Conservation (phyloP, 2,797 vertebrate genomes). For the Zalophus californianus region DNA sequence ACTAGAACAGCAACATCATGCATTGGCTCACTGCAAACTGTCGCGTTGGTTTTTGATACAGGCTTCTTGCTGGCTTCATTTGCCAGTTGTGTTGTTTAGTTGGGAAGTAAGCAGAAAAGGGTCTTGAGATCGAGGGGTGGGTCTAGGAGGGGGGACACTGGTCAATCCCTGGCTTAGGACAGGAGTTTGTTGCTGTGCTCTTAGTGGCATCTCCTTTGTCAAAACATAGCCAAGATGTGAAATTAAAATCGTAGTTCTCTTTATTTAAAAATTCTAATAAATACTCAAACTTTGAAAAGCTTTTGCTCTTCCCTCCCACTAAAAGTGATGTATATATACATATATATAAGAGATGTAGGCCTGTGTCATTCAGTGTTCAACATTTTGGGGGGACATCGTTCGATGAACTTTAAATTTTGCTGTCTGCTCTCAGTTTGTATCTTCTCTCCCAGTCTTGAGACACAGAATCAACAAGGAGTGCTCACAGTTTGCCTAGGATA, state of each 20-base stretch:
- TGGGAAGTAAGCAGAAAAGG: slow-evolving; percentile 80
- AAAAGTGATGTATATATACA: slow-evolving; percentile 59
- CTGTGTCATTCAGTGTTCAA: slow-evolving; percentile 51
- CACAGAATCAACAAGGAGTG: slow-evolving; percentile 71
- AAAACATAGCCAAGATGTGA: slow-evolving; percentile 88
- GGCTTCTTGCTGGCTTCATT: slow-evolving; percentile 85
- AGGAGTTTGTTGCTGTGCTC: slow-evolving; percentile 79
- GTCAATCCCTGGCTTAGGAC: slow-evolving; percentile 85
- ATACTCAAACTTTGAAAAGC: slow-evolving; percentile 82
- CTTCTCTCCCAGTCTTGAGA: slow-evolving; percentile 21
- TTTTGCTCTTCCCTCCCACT: slow-evolving; percentile 81
- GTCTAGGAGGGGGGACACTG: slow-evolving; percentile 78
- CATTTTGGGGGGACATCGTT: slow-evolving; percentile 64
- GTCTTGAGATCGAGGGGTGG: slow-evolving; percentile 63
- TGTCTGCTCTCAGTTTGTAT: slow-evolving; percentile 32
- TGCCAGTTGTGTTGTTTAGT: slow-evolving; percentile 85
- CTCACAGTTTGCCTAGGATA: not conserved
- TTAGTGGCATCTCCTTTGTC: slow-evolving; percentile 85
- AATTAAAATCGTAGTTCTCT: slow-evolving; percentile 86
- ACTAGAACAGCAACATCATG: not conserved
- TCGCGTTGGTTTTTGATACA: slow-evolving; percentile 79
- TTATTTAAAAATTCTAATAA: slow-evolving; percentile 87
- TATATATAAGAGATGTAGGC: not conserved
- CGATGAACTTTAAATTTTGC: slow-evolving; percentile 75
- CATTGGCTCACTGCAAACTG: slow-evolving; percentile 57